Conservation (phyloP, 2,888 invertebrate species). For the Drosophila kanekoi region DNA sequence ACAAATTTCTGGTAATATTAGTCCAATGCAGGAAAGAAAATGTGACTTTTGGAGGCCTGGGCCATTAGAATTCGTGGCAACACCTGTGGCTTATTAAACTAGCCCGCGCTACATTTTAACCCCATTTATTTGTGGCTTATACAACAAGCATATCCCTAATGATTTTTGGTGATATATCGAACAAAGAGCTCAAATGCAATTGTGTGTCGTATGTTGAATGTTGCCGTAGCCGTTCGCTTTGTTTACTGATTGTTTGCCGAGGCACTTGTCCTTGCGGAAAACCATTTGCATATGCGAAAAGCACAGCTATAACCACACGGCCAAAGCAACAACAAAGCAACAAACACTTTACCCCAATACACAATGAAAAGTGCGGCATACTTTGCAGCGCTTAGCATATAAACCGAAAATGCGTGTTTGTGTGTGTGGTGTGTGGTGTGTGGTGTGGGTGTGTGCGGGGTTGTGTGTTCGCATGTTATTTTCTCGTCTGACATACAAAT, state of each 20-base stretch:
- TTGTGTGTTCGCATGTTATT: conserved; percentile 15
- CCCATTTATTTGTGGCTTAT: too few species aligned
- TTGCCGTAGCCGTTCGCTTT: conserved; percentile 16
- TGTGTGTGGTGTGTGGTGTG: conserved; percentile 16
- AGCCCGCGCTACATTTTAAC: too few species aligned
- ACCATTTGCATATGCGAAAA: conserved; percentile 72
- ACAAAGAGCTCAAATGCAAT: conserved; percentile 23
- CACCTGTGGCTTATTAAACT: too few species aligned
- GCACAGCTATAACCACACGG: conserved; percentile 47
- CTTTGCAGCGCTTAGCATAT: conserved; percentile 65
- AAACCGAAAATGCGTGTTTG: background rate
- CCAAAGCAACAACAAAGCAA: conserved; percentile 56
- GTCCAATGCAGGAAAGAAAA: too few species aligned
- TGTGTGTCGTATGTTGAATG: conserved; percentile 21
- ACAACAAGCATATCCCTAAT: too few species aligned
- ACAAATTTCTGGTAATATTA: too few species aligned
- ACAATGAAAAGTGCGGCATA: conserved; percentile 71
- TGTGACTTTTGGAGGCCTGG: too few species aligned
- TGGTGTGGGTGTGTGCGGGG: conserved; percentile 9
- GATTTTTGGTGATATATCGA: background rate
- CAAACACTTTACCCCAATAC: conserved; percentile 73
- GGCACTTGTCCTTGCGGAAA: conserved; percentile 67
- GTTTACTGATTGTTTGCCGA: conserved; percentile 28
- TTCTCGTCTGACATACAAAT: conserved; percentile 70
- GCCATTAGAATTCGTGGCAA: too few species aligned